These are phyloP conservation scores for Probaryconus sp. DNA, from an alignment of 1,140 invertebrate genomes.

Conservation along the genomic window DNA sequence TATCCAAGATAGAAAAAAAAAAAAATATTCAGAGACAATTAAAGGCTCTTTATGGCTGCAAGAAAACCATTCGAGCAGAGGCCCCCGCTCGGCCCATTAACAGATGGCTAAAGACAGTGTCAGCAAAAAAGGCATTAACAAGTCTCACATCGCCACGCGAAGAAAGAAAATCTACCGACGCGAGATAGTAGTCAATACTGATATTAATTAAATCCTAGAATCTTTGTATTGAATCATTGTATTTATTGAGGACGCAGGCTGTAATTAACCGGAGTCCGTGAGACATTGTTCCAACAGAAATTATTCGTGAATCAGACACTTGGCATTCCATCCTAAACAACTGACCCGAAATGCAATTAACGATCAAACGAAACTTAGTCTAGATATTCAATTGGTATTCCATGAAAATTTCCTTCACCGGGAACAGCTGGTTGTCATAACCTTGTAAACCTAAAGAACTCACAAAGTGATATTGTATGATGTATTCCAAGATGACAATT, in stretches of 20 bases:
- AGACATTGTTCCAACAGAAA: conserved; percentile 1
- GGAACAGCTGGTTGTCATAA: too few species aligned
- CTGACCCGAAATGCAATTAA: conserved; percentile 10
- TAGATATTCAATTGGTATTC: too few species aligned
- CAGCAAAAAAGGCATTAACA: conserved; percentile 15
- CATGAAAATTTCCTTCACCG: too few species aligned
- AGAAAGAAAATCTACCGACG: conserved; percentile 1
- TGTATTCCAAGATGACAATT: too few species aligned
- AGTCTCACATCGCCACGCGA: not conserved
- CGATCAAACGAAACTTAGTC: conserved; percentile 11
- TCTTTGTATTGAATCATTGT: too few species aligned
- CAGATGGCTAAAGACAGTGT: conserved; percentile 12
- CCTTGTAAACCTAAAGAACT: too few species aligned
- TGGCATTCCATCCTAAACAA: conserved; percentile 8
- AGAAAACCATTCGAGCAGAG: conserved; percentile 9
- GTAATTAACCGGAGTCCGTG: conserved; percentile 7
- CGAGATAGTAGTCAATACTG: conserved; percentile 1
- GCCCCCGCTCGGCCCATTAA: conserved; percentile 9
- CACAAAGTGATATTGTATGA: too few species aligned
- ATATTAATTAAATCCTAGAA: too few species aligned
- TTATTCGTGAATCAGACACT: conserved; percentile 14
- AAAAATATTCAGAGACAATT: conserved; percentile 13
- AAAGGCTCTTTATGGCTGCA: conserved; percentile 14
- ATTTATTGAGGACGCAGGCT: conserved; percentile 9
- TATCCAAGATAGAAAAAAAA: conserved; percentile 1